Base-by-base conservation (phyloP, 1,140 invertebrate genomes). In the Micrasema minimum region DNA sequence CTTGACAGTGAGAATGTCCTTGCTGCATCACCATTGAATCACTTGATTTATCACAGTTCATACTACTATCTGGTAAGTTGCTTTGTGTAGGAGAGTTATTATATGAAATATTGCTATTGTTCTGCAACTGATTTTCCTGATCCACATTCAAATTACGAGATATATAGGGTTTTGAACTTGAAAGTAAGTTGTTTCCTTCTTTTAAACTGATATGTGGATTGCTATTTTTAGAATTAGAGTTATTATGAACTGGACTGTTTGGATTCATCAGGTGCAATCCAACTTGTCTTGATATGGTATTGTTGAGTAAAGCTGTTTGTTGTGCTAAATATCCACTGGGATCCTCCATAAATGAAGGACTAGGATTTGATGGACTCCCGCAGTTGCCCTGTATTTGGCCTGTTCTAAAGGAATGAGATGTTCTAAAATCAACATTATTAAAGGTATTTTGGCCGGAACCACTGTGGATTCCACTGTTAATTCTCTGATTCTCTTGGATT, bases 281-380 rank as follows among this genome's bases (percentile, higher is more conserved):
- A 3, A 90, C 90, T 81, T 92, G 90, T 74, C 90, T 85, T 18
- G 90, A 91, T 80, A 94, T 94, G 9, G 92, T 93, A 77, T 89
- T 94, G 75, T 95, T 94, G 23, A 96, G 77, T 66, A 95, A 77
- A 23, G 92, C 92, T 1, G 93, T 95, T 78, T 95, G 93, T 77
- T 95, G 93, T 4, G 93, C 91, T 64, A 96, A 81, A 83, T 95
- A 96, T 3, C 92, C 94, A 78, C 90, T 94, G 0, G 94, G 93
- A 81, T 96, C 94, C 74, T 96, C 94, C 84, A 96, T 89, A 77
- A 96, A 96, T 1, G 84, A 85, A 11, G 83, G 84, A 18, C 82
- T 79, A 12, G 71, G 53, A 55, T 38, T 68, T 26, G 41, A 37
- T 4, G 53, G 31, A 51, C 55, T 67, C 18, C 46, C n/a, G 16